phyloP scores from a whole-genome alignment of 2,797 vertebrate genomes.

The Merluccius polli region DNA sequence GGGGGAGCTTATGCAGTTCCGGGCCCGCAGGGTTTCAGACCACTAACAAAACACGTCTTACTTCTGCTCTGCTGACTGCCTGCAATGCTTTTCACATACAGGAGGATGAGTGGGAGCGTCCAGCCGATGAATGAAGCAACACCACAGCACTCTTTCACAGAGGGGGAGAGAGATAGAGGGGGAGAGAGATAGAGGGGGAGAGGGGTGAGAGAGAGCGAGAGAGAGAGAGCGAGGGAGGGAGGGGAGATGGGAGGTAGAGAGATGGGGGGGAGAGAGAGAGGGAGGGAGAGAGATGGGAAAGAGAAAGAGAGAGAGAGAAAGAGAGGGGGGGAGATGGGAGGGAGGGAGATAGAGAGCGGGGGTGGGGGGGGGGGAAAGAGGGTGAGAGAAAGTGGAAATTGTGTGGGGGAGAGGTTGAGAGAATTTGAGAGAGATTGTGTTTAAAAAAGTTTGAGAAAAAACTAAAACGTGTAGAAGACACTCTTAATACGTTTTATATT shows the following conservation, averaged over 20 bases:
- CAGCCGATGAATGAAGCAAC: conserved; percentile 71
- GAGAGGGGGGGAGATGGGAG: neutral
- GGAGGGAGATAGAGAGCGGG: conserved; percentile 36
- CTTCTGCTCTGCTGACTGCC: conserved; percentile 85
- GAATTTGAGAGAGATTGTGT: neutral
- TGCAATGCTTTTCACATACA: conserved; percentile 87
- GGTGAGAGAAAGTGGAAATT: neutral
- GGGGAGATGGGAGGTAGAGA: neutral
- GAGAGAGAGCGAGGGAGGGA: neutral
- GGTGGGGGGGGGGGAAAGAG: conserved; percentile 28
- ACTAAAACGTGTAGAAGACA: neutral
- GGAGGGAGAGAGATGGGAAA: neutral
- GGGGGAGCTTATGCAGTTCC: conserved; percentile 83
- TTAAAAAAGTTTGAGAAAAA: neutral
- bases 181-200: neutral
- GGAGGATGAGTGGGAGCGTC: conserved; percentile 74
- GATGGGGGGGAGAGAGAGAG: neutral
- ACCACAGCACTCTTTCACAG: conserved; percentile 69
- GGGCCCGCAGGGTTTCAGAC: conserved; percentile 86
- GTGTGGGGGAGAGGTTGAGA: neutral
- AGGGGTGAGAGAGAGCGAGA: neutral
- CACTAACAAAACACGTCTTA: conserved; percentile 91
- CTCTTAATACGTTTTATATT: neutral
- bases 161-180: conserved; percentile 45
- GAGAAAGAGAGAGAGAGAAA: conserved; percentile 44